These are phyloP conservation scores for Litoditis marina DNA, from an alignment of 2,888 invertebrate species.

Conservation along the genomic window DNA sequence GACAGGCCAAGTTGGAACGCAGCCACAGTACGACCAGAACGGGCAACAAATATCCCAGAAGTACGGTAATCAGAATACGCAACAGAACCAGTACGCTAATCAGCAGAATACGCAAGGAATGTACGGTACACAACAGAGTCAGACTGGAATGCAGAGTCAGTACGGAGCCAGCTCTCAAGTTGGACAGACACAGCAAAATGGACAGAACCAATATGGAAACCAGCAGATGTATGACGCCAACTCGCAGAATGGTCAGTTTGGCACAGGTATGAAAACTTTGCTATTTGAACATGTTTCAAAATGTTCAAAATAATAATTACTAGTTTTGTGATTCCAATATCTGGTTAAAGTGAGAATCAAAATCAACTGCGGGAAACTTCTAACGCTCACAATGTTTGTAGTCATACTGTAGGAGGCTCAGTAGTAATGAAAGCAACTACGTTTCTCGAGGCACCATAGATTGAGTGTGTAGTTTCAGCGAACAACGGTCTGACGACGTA, in stretches of 20 bases:
- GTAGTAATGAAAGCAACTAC: no score
- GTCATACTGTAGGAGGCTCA: no score
- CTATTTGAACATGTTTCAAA: no score
- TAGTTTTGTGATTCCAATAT: no score
- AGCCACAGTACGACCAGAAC: background rate
- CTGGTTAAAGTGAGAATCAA: no score
- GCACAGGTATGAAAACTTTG: no score
- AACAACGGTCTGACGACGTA: constrained; percentile 11
- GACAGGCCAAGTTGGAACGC: background rate
- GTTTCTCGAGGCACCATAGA: background rate
- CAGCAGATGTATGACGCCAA: constrained; percentile 8
- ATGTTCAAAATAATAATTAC: no score
- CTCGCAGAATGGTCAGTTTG: background rate
- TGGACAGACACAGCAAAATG: background rate
- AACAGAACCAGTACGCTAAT: background rate
- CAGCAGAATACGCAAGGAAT: background rate
- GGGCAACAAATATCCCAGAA: constrained; percentile 1
- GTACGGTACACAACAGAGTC: no score
- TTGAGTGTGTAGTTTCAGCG: no score
- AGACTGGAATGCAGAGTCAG: constrained; percentile 4
- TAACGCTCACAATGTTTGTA: no score
- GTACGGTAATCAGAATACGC: no score
- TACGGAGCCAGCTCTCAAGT: background rate
- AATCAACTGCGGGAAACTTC: no score
- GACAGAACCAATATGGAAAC: constrained; percentile 10